A percentile compares a stretch with the other conserved stretches of the same genome.
Conservation (phyloP, 2,113 vertebrate genomes). For the Phalacrocorax pelagicus region DNA sequence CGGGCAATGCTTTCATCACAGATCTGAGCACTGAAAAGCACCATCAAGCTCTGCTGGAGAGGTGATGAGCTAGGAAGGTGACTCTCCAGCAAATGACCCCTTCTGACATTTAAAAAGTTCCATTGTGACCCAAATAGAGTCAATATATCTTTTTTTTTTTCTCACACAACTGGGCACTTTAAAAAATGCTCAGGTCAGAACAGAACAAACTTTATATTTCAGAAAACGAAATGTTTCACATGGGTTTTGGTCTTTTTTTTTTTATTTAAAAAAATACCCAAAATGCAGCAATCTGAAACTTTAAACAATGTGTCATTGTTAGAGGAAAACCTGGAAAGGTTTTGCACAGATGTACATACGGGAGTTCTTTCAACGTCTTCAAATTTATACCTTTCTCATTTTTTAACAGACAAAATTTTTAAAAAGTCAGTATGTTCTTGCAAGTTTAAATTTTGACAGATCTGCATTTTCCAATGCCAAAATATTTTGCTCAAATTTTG, state of each 20-base stretch:
- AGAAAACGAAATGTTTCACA: neutral
- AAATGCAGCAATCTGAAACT: neutral
- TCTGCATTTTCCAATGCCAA: neutral
- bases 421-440: neutral
- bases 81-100: neutral
- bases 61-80: neutral
- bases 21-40: neutral
- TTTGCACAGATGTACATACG: neutral
- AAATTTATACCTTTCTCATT: neutral
- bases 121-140: neutral
- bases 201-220: neutral
- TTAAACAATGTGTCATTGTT: neutral
- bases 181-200: neutral
- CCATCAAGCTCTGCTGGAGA: neutral
- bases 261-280: neutral
- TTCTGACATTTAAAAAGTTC: neutral
- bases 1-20: neutral
- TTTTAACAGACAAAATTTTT: neutral
- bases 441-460: neutral
- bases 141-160: neutral
- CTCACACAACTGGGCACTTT: fast-evolving
- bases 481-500: neutral
- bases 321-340: neutral
- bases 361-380: neutral
- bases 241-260: neutral